phyloP scores from a whole-genome alignment of 2,888 invertebrate species.

The Steinernema carpocapsae region DNA sequence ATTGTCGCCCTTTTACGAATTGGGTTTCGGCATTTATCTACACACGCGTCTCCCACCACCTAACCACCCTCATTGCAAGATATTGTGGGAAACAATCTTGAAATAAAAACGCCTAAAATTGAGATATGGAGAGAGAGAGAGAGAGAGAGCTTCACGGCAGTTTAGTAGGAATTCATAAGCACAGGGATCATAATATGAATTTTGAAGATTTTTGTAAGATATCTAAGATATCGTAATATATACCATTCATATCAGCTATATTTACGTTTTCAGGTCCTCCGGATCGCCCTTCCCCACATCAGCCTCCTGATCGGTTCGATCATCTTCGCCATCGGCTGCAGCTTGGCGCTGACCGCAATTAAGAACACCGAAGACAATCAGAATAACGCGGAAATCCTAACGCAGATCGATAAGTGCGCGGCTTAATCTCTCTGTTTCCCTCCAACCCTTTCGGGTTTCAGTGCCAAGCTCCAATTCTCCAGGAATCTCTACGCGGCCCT shows the following conservation, averaged over 20 bases:
- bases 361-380: conserved; percentile 52
- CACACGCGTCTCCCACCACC: neutral
- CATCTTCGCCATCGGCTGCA: conserved; percentile 61
- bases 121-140: too few relatives aligned
- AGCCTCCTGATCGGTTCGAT: conserved; percentile 63
- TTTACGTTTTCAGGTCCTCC: conserved; percentile 55
- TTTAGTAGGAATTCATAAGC: too few relatives aligned
- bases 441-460: neutral
- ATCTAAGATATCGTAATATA: too few relatives aligned
- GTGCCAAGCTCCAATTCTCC: conserved; percentile 19
- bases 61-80: neutral
- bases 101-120: neutral
- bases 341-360: conserved; percentile 50
- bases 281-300: conserved; percentile 66
- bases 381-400: conserved; percentile 13
- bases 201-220: too few relatives aligned
- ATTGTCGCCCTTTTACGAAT: conserved; percentile 35
- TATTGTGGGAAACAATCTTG: neutral
- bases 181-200: too few relatives aligned
- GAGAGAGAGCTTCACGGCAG: too few relatives aligned
- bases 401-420: conserved; percentile 21
- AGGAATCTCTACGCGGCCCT: neutral
- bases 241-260: too few relatives aligned
- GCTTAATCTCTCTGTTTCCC: too few relatives aligned
- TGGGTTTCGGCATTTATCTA: conserved; percentile 3